Percentiles rank a stretch among this genome's conserved stretches.
phyloP scores from a whole-genome alignment of 1,140 invertebrate genomes.

The Nebria ingens region DNA sequence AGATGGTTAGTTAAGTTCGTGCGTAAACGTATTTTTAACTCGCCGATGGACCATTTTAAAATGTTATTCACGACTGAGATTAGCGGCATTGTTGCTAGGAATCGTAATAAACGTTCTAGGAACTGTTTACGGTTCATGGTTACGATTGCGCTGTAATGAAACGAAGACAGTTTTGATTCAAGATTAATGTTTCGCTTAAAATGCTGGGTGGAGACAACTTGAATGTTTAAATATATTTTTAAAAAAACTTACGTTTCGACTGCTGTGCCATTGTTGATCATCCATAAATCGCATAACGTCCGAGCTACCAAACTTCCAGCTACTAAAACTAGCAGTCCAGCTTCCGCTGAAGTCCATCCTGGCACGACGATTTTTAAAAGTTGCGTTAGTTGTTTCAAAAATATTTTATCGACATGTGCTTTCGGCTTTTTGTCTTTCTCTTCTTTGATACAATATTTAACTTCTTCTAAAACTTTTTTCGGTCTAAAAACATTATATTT shows the following conservation, averaged over 20 bases:
- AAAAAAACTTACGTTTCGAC: constrained; percentile 71
- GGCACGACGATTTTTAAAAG: constrained; percentile 81
- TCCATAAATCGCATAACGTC: constrained; percentile 93
- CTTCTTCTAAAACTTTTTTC: constrained; percentile 44
- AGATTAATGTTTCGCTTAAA: constrained; percentile 1
- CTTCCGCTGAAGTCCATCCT: constrained; percentile 59
- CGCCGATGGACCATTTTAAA: constrained; percentile 87
- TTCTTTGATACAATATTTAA: constrained; percentile 67
- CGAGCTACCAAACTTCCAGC: constrained; percentile 72
- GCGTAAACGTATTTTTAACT: constrained; percentile 82
- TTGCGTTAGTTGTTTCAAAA: constrained; percentile 65
- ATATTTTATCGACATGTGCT: constrained; percentile 77
- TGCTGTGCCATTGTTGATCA: constrained; percentile 86
- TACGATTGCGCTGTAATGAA: constrained; percentile 76
- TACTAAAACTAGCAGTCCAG: constrained; percentile 70
- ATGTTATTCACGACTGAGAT: constrained; percentile 86
- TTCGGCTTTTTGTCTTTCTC: constrained; percentile 56
- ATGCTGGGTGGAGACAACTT: too few species aligned
- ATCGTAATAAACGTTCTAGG: constrained; percentile 60
- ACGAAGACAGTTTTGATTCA: constrained; percentile 19
- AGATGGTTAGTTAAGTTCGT: constrained; percentile 80
- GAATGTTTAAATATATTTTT: not conserved
- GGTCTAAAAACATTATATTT: constrained; percentile 11
- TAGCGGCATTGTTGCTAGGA: constrained; percentile 71
- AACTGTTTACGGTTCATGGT: constrained; percentile 72